Base-by-base conservation (phyloP, 2,797 vertebrate species). In the Thaleichthys pacificus region DNA sequence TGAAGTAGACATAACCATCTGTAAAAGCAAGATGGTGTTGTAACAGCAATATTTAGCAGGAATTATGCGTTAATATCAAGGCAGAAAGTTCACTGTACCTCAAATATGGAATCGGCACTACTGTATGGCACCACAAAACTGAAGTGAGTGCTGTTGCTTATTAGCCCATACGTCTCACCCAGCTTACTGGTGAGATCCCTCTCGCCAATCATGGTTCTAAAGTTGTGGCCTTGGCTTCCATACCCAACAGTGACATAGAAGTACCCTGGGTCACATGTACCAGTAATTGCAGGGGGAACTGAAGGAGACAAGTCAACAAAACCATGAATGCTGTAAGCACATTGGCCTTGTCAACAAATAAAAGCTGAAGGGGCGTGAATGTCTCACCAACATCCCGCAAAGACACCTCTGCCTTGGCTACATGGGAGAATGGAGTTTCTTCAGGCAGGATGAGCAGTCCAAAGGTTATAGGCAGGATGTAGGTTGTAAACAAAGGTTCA, bases 391-490 rank as follows among this genome's bases (percentile, higher is more conserved):
- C 73, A 71, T 94, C 91, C 47, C 82, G 69, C 14, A 89, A 77
- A 66, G 75, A 82, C 0, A 71, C 82, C 4, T 88, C 42, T 30
- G 92, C 19, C 0, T 79, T 71, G 0, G 81, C 76, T 0, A 68
- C 0, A 14, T 89, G 74, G 61, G 85, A 69, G 62, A 95, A 93
- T 0, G 85, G 74, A 4, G 57, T 73, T 14, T 81, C 76, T 58
- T 94, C 91, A 22, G 93, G 94, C 4, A 87, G 26, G 61, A 93
- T 78, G 2, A 91, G 1, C 0, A 95, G 86, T 0, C 92, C 92
- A 58, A 89, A 91, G 32, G 74, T 76, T 32, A 93, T 9, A 15
- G 75, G 51, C 6, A 94, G 89, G 4, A 22, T 54, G 82, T 93
- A 93, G 21, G 24, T 4, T 0, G 90, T 91, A 4, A 70, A 56